phyloP scores from a whole-genome alignment of 2,797 vertebrate species.

The Macropus fuliginosus region DNA sequence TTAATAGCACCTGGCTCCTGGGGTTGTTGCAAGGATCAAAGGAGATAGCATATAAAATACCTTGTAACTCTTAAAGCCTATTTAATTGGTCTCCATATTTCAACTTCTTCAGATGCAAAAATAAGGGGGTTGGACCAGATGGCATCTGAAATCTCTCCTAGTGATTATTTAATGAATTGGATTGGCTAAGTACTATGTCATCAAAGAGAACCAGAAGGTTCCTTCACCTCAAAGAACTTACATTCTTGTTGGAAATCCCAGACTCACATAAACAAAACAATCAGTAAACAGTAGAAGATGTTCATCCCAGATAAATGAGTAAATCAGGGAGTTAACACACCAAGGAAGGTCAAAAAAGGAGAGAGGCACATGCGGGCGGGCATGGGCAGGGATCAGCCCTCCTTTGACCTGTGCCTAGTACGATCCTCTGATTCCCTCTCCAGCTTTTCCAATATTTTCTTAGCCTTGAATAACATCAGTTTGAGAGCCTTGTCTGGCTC shows the following conservation, averaged over 20 bases:
- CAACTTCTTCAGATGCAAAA: neutral
- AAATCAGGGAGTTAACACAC: neutral
- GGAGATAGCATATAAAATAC: neutral
- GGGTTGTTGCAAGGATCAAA: neutral
- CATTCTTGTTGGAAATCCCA: neutral
- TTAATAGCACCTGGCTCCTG: neutral
- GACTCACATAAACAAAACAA: neutral
- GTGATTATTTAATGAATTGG: neutral
- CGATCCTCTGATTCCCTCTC: neutral
- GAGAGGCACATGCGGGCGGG: neutral
- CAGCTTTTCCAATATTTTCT: constrained; percentile 79
- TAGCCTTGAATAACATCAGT: constrained; percentile 83
- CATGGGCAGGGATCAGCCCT: neutral
- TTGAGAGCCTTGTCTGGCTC: constrained; percentile 79
- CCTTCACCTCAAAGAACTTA: neutral
- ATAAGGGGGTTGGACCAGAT: neutral
- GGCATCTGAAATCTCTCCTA: neutral
- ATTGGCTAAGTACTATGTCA: neutral
- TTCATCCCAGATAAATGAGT: neutral
- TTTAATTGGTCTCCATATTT: neutral
- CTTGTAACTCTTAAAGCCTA: neutral
- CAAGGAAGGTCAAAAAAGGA: neutral
- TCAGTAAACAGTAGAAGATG: neutral
- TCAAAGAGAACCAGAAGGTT: neutral
- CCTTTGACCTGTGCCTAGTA: constrained; percentile 29